Base-by-base conservation (phyloP, 2,888 invertebrate species). In the Disparrhopalites patrizii region DNA sequence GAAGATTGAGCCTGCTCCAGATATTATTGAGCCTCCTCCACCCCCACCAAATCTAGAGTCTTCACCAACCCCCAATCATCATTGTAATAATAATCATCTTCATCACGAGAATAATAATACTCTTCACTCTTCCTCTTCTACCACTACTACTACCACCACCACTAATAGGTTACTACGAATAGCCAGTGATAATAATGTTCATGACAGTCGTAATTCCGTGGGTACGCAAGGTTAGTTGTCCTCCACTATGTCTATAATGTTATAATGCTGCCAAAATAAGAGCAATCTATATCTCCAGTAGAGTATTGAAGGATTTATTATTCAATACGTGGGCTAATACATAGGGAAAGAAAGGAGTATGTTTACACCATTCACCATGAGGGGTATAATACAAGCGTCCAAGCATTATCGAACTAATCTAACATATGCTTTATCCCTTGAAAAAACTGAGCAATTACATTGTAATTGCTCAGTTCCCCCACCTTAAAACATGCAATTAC, bases 221-320 rank as follows among this genome's bases (percentile, higher is more conserved):
- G 61, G 51, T 51, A 61, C 61, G 28, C 51, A 61, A 61, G 61
- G 61, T 61, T 51, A 61, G 61, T 61, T 61, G n/a, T n/a, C n/a
- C n/a, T 25, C 18, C 20, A 20, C 13, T 15, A 25, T 51, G 1
- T 15, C 52, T 25, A 36, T 36, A 36, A n/a, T n/a, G n/a, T n/a
- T n/a, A n/a, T n/a, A n/a, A n/a, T n/a, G n/a, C n/a, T n/a, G n/a
- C n/a, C n/a, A n/a, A n/a, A n/a, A n/a, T n/a, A n/a, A n/a, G n/a
- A n/a, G n/a, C n/a, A n/a, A n/a, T n/a, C n/a, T n/a, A n/a, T n/a
- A n/a, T n/a, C n/a, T n/a, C n/a, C n/a, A n/a, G n/a, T n/a, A n/a
- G n/a, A n/a, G n/a, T n/a, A n/a, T n/a, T n/a, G n/a, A n/a, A n/a
- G n/a, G n/a, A n/a, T n/a, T n/a, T n/a, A n/a, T n/a, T n/a, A n/a